Base-by-base conservation (phyloP, 2,113 vertebrate species). In the Centropristis striata region DNA sequence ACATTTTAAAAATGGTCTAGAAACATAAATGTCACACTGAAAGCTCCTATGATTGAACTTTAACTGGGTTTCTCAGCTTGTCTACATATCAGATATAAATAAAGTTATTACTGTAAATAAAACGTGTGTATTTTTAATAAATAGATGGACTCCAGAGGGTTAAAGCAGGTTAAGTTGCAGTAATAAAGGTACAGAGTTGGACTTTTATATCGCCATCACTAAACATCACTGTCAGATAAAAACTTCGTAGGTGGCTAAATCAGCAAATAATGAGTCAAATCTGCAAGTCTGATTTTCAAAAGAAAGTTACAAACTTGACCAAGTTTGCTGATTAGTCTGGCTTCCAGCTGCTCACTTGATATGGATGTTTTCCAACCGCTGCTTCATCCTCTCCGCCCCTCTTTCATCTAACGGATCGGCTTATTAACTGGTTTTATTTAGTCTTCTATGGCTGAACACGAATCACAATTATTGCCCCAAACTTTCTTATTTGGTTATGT, bases 231-330 rank as follows among this genome's bases (percentile, higher is more conserved):
- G n/a, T n/a, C n/a, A n/a, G 41, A 71, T 5, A 15, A n/a, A 15
- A 16, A 32, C 53, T 55, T 32, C 4, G 10, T 8, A 70, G 15
- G 25, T 44, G 11, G 46, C 28, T 23, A 15, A 9, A 53, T 54
- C 15, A 20, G n/a, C n/a, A 67, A 59, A 37, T 76, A 50, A 47
- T 47, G 9, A 66, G 27, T n/a, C 6, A n/a, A 13, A 65, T 76
- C 28, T 37, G 28, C 50, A 76, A 46, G 23, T 63, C 8, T 13
- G 5, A 23, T 65, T 65, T 54, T 44, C 46, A 37, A 49, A 72
- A 72, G 20, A 72, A 59, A 25, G n/a, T 23, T 2, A 13, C 4
- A 25, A 50, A 49, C 32, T 27, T 27, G 1, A 50, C 28, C 5
- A 39, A 49, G 10, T 39, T 50, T 65, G 20, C 25, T 4, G 51